phyloP scores from a whole-genome alignment of 2,888 invertebrate genomes.

The Lissonota sp. region DNA sequence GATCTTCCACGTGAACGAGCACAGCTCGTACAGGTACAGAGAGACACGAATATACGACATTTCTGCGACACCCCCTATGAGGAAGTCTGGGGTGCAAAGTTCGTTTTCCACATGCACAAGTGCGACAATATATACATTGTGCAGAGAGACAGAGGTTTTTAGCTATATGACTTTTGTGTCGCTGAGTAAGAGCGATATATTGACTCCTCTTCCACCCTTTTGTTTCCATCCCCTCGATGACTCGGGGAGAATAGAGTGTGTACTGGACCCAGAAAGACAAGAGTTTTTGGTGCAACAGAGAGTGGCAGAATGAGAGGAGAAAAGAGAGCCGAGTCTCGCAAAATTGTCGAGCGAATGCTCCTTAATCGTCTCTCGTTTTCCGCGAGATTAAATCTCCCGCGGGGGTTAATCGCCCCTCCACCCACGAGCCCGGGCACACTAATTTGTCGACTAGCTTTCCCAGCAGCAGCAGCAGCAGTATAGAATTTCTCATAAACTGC shows the following conservation, averaged over 20 bases:
- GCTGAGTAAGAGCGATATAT: not conserved
- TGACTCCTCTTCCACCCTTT: not conserved
- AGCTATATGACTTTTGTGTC: not conserved
- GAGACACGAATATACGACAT: conserved; percentile 6
- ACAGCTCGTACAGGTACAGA: conserved; percentile 39
- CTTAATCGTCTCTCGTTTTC: conserved; percentile 78
- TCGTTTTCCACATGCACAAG: conserved; percentile 22
- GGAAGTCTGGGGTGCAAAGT: conserved; percentile 14
- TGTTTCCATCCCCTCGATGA: no score
- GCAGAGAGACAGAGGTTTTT: conserved; percentile 13
- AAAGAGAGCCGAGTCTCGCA: conserved; percentile 54
- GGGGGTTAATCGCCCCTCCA: conserved; percentile 74
- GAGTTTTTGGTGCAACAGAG: conserved; percentile 13
- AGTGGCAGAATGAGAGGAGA: conserved; percentile 39
- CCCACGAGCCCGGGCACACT: conserved; percentile 69
- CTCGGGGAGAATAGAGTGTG: not conserved
- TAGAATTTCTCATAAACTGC: conserved; percentile 11
- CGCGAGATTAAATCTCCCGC: conserved; percentile 77
- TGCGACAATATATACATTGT: not conserved
- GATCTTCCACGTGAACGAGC: conserved; percentile 52
- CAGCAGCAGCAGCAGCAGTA: conserved; percentile 39
- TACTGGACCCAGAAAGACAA: conserved; percentile 9
- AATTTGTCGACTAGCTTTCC: conserved; percentile 75
- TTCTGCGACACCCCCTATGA: conserved; percentile 22
- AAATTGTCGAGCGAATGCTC: conserved; percentile 68